Evolutionary conservation across 2,888 invertebrate species (phyloP).

Genomic region (Archips crataeganus): DNA sequence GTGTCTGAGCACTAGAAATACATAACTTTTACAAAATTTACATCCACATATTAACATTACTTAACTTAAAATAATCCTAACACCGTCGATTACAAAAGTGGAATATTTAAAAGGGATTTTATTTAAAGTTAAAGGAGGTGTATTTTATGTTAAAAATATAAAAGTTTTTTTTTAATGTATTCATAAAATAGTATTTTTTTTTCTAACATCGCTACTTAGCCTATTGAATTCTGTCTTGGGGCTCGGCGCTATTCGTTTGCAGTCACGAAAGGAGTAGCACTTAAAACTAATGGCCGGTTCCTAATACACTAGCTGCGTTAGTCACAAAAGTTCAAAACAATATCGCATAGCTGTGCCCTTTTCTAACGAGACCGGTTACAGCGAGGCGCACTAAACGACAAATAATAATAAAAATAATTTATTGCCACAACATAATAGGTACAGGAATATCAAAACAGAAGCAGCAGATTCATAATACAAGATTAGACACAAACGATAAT

Average conservation of each 20-base stretch:
- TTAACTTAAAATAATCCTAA: constrained; percentile 59
- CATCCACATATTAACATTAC: constrained; percentile 61
- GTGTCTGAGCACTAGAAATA: constrained; percentile 49
- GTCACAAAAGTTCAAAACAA: background rate
- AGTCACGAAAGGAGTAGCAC: constrained; percentile 21
- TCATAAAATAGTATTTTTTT: constrained; percentile 69
- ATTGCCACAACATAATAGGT: too few species aligned
- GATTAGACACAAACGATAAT: too few species aligned
- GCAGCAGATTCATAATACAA: too few species aligned
- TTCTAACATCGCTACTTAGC: constrained; percentile 54
- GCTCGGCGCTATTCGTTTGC: constrained; percentile 55
- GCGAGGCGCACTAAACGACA: background rate
- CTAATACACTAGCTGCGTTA: background rate
- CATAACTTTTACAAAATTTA: constrained; percentile 79
- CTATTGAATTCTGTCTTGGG: constrained; percentile 55
- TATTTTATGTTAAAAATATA: constrained; percentile 65
- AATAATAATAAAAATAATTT: background rate
- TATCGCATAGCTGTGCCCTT: background rate
- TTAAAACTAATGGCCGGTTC: constrained; percentile 37
- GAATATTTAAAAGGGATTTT: constrained; percentile 40
- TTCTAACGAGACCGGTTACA: background rate
- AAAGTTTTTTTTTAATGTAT: constrained; percentile 52
- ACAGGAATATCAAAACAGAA: too few species aligned
- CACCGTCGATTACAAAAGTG: constrained; percentile 53
- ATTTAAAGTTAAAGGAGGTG: constrained; percentile 46